Base-by-base conservation (phyloP, 1,140 invertebrate genomes). In the Marisa cornuarietis region DNA sequence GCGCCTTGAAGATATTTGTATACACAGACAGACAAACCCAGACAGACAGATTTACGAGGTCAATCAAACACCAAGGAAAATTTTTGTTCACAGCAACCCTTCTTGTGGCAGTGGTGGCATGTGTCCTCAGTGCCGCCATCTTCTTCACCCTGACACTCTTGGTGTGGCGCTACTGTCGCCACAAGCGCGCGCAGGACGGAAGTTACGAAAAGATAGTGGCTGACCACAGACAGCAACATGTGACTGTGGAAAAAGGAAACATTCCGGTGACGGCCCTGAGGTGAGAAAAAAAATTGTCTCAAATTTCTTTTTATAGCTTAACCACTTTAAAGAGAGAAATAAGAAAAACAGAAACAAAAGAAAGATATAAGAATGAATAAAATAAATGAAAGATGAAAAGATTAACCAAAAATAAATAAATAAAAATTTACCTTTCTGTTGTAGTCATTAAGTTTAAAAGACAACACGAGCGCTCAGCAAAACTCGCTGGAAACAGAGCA, bases 81-180 rank as follows among this genome's bases (percentile, higher is more conserved):
- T 58, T 4, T 58, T 58, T 58, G 54, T 58, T 8, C 11, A 58
- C 76, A 77, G 76, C 63, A n/a, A 77, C 63, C 26, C 51, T 77
- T 22, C 22, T 77, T n/a, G 76, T 63, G 16, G 76, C 76, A n/a
- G 76, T 77, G 16, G 42, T 77, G 76, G 76, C 62, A 16, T 68
- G 63, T 24, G 63, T 77, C 22, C 65, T 77, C 18, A 77, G 76
- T 20, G 76, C 76, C 42, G 76, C 76, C 76, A 68, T 77, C 20
- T 77, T 77, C 76, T 77, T 77, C 76, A 77, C 76, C 62, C 52
- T 77, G 31, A 77, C 76, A 24, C 65, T 77, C 63, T 65, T 77
- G 22, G 76, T 77, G 65, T 77, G 76, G 76, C 76, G 76, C 49
- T 77, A 63, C 76, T 77, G 76, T 77, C 76, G 76, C 49, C 76